Conservation (phyloP, 1,140 invertebrate genomes). For the Holotrichia oblita region DNA sequence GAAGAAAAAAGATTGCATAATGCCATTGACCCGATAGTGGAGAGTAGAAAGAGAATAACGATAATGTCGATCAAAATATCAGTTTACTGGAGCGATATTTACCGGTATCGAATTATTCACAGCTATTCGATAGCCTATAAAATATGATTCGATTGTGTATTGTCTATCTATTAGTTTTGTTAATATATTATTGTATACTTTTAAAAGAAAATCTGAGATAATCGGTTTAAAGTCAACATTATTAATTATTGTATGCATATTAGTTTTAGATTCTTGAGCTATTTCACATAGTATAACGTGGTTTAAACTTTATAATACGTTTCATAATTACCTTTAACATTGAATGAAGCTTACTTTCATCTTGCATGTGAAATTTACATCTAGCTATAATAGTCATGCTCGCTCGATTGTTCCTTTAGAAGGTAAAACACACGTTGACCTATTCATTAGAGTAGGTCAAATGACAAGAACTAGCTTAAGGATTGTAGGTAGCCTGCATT, state of each 20-base stretch:
- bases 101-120: no score
- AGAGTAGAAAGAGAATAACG: neutral
- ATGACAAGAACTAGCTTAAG: neutral
- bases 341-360: neutral
- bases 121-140: no score
- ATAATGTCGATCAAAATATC: neutral
- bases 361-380: conserved; percentile 8
- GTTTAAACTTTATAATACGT: neutral
- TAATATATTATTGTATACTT: no score
- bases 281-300: no score
- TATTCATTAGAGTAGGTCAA: conserved; percentile 34
- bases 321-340: neutral
- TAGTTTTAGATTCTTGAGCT: no score
- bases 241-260: no score
- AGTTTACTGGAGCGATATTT: neutral
- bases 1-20: conserved; percentile 24
- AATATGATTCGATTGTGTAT: no score
- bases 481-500: neutral
- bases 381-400: neutral
- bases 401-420: neutral
- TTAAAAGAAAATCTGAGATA: no score
- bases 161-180: no score
- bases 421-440: conserved; percentile 12
- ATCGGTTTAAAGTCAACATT: no score
- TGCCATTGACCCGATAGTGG: conserved; percentile 21